These are phyloP conservation scores for Podarcis siculus DNA, from an alignment of 2,797 vertebrate genomes.

Conservation along the genomic window DNA sequence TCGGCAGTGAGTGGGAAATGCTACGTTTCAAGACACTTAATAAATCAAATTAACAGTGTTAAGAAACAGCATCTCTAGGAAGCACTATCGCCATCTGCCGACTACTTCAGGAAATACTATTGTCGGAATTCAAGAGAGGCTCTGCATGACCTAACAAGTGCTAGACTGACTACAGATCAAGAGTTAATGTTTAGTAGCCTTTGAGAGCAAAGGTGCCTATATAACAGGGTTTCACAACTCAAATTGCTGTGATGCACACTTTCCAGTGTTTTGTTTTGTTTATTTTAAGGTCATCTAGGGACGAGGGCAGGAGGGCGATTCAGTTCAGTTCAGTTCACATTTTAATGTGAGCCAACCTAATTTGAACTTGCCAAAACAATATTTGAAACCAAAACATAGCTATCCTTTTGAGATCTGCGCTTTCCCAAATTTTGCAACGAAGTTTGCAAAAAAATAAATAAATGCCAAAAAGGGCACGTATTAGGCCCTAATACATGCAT, in stretches of 20 bases:
- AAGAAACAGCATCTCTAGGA: constrained; percentile 27
- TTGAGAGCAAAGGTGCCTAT: not conserved
- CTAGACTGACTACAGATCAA: not conserved
- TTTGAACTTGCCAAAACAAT: not conserved
- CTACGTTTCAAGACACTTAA: not conserved
- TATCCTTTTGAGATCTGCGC: too few relatives aligned
- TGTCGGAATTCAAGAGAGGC: too few relatives aligned
- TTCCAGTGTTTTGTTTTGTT: not conserved
- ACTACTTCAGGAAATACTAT: constrained; percentile 42
- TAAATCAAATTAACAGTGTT: not conserved
- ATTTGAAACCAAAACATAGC: too few relatives aligned
- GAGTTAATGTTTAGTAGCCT: not conserved
- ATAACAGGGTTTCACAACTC: not conserved
- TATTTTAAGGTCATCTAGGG: not conserved
- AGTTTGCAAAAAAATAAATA: too few relatives aligned
- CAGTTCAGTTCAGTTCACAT: not conserved
- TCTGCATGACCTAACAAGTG: not conserved
- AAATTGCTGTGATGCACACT: not conserved
- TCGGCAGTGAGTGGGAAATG: too few relatives aligned
- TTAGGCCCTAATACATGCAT: too few relatives aligned
- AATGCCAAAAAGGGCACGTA: too few relatives aligned
- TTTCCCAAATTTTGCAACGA: too few relatives aligned
- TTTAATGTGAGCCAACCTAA: not conserved
- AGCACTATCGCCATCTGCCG: constrained; percentile 64
- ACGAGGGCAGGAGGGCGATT: not conserved